These are phyloP conservation scores for Halichondria panicea DNA, from an alignment of 37 sponge, comb jelly and placozoan species.

Conservation along the genomic window DNA sequence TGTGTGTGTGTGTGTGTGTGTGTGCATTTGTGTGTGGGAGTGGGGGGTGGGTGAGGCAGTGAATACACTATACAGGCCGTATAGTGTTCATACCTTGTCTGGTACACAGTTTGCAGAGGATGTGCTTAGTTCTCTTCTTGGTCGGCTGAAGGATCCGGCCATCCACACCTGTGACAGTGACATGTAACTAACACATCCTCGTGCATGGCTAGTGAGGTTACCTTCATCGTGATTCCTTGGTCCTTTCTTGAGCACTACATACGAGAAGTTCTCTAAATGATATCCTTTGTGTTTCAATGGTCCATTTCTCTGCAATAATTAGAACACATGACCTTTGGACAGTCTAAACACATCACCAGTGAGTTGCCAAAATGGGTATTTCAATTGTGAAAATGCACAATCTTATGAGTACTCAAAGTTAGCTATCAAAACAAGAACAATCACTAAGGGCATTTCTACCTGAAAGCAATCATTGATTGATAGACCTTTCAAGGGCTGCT, in stretches of 20 bases:
- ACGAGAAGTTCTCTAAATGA: constrained; percentile 73
- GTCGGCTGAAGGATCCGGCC: constrained; percentile 42
- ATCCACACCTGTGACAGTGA: not conserved
- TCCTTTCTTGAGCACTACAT: constrained; percentile 75
- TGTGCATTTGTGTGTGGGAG: too few relatives aligned
- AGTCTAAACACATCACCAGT: too few relatives aligned
- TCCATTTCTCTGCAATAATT: constrained; percentile 25
- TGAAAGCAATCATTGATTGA: too few relatives aligned
- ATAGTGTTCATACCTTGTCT: constrained; percentile 46
- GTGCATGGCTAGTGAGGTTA: not conserved
- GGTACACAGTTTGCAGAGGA: constrained; percentile 67
- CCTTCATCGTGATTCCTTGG: not conserved
- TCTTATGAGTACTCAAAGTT: too few relatives aligned
- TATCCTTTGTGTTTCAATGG: constrained; percentile 37
- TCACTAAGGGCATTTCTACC: too few relatives aligned
- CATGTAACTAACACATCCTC: not conserved
- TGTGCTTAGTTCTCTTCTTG: constrained; percentile 73
- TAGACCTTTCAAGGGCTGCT: too few relatives aligned
- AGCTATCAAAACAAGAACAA: too few relatives aligned
- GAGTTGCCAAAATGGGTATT: too few relatives aligned
- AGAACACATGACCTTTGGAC: too few relatives aligned
- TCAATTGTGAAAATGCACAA: too few relatives aligned
- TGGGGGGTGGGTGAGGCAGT: not conserved
- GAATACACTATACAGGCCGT: not conserved
- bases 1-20: not conserved